phyloP scores from a whole-genome alignment of 2,888 invertebrate genomes.

The Eucera pruinosa region DNA sequence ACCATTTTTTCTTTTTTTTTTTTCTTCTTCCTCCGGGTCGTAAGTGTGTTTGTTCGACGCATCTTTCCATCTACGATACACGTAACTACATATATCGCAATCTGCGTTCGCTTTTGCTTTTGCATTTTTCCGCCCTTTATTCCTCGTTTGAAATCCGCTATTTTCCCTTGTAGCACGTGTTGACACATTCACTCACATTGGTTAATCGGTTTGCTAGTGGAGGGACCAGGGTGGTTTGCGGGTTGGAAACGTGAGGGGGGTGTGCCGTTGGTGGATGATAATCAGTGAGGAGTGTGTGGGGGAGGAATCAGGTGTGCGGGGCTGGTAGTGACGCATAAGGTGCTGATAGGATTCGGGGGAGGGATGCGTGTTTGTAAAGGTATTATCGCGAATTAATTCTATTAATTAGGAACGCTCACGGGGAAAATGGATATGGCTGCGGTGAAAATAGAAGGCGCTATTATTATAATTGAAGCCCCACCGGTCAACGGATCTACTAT shows the following conservation, averaged over 20 bases:
- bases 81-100: too few species aligned
- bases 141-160: conserved; percentile 57
- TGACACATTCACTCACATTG: conserved; percentile 82
- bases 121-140: conserved; percentile 46
- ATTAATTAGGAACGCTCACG: conserved; percentile 42
- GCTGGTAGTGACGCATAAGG: background rate
- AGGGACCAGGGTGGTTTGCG: conserved; percentile 50
- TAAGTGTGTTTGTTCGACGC: conserved; percentile 49
- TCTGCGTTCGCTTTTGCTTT: conserved; percentile 1
- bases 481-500: conserved; percentile 54
- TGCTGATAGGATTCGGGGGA: background rate
- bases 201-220: conserved; percentile 76
- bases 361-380: conserved; percentile 22
- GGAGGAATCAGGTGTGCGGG: background rate
- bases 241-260: conserved; percentile 40
- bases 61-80: conserved; percentile 28
- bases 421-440: conserved; percentile 57
- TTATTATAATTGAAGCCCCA: conserved; percentile 53
- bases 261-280: conserved; percentile 45
- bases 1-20: conserved; percentile 1
- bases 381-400: conserved; percentile 20
- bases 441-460: conserved; percentile 65
- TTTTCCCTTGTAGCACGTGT: conserved; percentile 69
- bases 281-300: conserved; percentile 29
- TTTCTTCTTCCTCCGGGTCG: conserved; percentile 32